Evolutionary conservation across 37 sponge, comb jelly and placozoan species (phyloP).

Genomic region (Crambe crambe): DNA sequence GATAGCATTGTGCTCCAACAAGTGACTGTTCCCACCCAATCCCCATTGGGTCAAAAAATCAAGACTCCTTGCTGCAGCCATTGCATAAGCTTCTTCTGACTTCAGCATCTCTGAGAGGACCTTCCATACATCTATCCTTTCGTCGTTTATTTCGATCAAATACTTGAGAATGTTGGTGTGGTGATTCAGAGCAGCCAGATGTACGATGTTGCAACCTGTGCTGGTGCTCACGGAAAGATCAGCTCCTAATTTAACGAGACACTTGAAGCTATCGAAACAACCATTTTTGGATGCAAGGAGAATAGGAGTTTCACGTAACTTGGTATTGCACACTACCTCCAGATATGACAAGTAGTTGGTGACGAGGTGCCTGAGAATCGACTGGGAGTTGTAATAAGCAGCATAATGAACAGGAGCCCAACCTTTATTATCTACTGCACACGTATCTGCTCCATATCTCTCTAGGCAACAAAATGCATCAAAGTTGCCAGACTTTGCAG

Average conservation of each 20-base stretch:
- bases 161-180: slow-evolving; percentile 69
- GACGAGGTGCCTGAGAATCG: slow-evolving; percentile 33
- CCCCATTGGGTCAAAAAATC: slow-evolving; percentile 58
- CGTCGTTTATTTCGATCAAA: slow-evolving; percentile 41
- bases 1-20: slow-evolving; percentile 19
- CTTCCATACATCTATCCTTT: slow-evolving; percentile 46
- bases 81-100: slow-evolving; percentile 24
- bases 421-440: slow-evolving; percentile 43
- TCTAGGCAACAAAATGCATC: slow-evolving; percentile 67
- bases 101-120: slow-evolving; percentile 67
- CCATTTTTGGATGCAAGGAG: slow-evolving; percentile 73
- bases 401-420: slow-evolving; percentile 88
- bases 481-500: slow-evolving; percentile 60
- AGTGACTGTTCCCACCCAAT: not conserved
- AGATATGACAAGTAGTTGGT: slow-evolving; percentile 21
- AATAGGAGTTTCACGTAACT: slow-evolving; percentile 54
- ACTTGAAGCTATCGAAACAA: slow-evolving; percentile 74
- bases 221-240: slow-evolving; percentile 26
- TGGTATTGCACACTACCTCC: slow-evolving; percentile 36
- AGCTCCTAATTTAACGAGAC: slow-evolving; percentile 66
- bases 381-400: slow-evolving; percentile 77
- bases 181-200: slow-evolving; percentile 39
- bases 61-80: slow-evolving; percentile 57
- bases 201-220: slow-evolving; percentile 42
- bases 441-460: slow-evolving; percentile 40